Evolutionary conservation across 2,797 vertebrate genomes (phyloP).

Genomic region (Avahi laniger): DNA sequence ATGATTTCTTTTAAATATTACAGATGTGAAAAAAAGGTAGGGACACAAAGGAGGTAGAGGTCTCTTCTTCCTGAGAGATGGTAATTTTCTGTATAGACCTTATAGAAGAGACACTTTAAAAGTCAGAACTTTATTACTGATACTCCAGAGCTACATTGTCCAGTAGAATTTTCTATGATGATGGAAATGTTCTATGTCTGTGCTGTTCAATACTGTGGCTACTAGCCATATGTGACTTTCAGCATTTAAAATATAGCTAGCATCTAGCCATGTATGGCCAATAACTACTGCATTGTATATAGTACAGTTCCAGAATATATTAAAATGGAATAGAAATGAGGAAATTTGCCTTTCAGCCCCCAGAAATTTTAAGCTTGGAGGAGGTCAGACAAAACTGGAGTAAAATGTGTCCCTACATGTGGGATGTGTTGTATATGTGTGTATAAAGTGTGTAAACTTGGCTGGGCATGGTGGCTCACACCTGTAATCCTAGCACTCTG

Average conservation of each 20-base stretch:
- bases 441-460: neutral
- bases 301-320: neutral
- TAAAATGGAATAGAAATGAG: slow-evolving; percentile 10
- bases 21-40: neutral
- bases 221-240: neutral
- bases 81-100: neutral
- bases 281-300: neutral
- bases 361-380: slow-evolving; percentile 33
- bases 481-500: no score
- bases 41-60: neutral
- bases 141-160: neutral
- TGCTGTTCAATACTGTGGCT: neutral
- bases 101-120: neutral
- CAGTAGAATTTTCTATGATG: neutral
- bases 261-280: neutral
- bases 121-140: neutral
- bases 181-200: neutral
- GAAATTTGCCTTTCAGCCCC: neutral
- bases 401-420: neutral
- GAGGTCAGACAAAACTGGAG: neutral
- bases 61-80: neutral
- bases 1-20: neutral
- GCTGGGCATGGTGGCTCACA: no score
- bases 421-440: neutral
- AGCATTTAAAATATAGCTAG: neutral